Evolutionary conservation across 2,888 invertebrate species (phyloP).

Genomic region (Julus scandinavius): DNA sequence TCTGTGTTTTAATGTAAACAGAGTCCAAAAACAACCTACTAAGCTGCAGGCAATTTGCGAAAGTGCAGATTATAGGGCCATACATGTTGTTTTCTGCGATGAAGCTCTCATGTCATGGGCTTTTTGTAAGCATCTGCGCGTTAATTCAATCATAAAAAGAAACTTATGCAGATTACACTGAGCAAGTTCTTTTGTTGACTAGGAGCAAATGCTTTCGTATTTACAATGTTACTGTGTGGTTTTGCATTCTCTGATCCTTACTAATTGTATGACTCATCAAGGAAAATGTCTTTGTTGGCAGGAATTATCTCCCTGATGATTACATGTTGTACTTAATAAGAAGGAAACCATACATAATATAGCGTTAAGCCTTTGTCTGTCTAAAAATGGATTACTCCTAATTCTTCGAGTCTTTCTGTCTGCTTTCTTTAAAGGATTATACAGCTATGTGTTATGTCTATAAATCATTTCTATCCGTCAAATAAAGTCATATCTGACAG

Average conservation of each 20-base stretch:
- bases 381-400: neutral
- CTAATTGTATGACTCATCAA: too few species aligned
- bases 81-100: neutral
- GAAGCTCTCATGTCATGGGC: neutral
- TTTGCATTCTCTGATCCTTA: neutral
- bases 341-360: neutral
- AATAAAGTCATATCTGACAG: neutral
- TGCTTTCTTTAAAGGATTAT: neutral
- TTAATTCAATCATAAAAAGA: neutral
- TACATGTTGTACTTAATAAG: neutral
- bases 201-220: neutral
- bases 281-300: neutral
- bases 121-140: neutral
- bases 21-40: too few species aligned
- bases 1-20: too few species aligned
- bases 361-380: neutral
- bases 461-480: neutral
- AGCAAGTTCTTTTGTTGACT: neutral
- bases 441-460: neutral
- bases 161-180: neutral
- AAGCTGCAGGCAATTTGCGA: too few species aligned
- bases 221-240: neutral
- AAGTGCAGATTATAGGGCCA: too few species aligned
- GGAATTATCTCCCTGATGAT: slow-evolving; percentile 14
- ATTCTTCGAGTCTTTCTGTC: neutral